phyloP scores from a whole-genome alignment of 2,888 invertebrate species.

The Stenurella melanura region DNA sequence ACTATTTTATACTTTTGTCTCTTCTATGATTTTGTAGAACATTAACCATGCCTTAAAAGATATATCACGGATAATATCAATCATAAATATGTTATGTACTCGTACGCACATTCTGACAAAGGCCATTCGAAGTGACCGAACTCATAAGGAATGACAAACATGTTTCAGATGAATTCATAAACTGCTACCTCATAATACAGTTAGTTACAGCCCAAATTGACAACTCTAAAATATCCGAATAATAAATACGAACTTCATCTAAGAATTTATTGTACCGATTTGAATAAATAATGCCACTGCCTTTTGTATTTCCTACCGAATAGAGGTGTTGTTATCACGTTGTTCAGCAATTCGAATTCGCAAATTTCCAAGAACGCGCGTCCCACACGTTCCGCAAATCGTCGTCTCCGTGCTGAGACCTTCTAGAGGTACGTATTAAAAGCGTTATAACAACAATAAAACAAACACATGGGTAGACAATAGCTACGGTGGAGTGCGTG shows the following conservation, averaged over 20 bases:
- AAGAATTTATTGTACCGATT: neutral
- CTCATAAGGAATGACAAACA: neutral
- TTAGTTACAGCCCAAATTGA: neutral
- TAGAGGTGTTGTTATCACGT: slow-evolving; percentile 14
- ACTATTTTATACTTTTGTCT: too few relatives aligned
- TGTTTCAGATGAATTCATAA: neutral
- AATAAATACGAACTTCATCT: neutral
- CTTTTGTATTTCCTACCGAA: slow-evolving; percentile 3
- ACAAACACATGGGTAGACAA: slow-evolving; percentile 37
- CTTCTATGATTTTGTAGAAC: too few relatives aligned
- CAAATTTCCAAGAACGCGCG: slow-evolving; percentile 10
- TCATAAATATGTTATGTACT: neutral
- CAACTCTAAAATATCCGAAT: neutral
- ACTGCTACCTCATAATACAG: neutral
- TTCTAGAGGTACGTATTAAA: slow-evolving; percentile 27
- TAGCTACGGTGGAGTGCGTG: slow-evolving; percentile 35
- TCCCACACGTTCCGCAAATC: slow-evolving; percentile 26
- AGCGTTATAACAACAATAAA: slow-evolving; percentile 36
- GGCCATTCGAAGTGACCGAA: neutral
- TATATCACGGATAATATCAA: neutral
- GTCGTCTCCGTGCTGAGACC: slow-evolving; percentile 4
- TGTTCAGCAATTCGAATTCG: neutral
- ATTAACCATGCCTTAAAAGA: too few relatives aligned
- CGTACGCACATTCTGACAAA: neutral
- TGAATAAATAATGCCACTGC: slow-evolving; percentile 7